These are phyloP conservation scores for Taenioides sp. DNA, from an alignment of 2,797 vertebrate genomes.

Conservation along the genomic window DNA sequence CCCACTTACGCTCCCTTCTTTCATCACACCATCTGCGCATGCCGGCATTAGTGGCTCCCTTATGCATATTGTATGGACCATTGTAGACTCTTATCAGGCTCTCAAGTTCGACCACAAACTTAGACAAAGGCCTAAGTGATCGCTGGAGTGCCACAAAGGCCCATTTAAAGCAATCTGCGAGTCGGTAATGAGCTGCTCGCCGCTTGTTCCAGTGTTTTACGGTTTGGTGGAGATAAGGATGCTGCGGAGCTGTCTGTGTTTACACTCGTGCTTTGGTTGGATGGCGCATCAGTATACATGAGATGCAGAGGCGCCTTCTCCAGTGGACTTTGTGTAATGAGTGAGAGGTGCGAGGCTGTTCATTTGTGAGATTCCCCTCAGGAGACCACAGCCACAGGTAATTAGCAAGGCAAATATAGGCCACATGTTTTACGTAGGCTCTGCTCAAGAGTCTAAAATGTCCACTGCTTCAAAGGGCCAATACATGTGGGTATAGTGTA, in stretches of 20 bases:
- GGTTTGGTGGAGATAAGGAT: slow-evolving; percentile 22
- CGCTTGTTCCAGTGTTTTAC: slow-evolving; percentile 32
- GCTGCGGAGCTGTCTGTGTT: slow-evolving; percentile 30
- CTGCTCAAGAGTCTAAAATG: slow-evolving; percentile 34
- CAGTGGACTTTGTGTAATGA: slow-evolving; percentile 54
- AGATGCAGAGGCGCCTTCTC: slow-evolving; percentile 46
- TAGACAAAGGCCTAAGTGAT: slow-evolving; percentile 37
- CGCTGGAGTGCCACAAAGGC: slow-evolving; percentile 37
- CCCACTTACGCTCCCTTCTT: slow-evolving; percentile 1
- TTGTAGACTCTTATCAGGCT: slow-evolving; percentile 34
- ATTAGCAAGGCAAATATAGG: slow-evolving; percentile 67
- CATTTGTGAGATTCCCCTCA: slow-evolving; percentile 38
- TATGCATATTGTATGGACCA: slow-evolving; percentile 32
- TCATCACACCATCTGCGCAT: slow-evolving; percentile 28
- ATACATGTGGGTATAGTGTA: no score
- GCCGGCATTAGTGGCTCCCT: slow-evolving; percentile 24
- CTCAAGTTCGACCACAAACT: slow-evolving; percentile 47
- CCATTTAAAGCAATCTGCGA: slow-evolving; percentile 31
- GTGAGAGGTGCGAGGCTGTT: slow-evolving; percentile 27
- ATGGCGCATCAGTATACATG: slow-evolving; percentile 50
- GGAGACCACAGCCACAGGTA: slow-evolving; percentile 38
- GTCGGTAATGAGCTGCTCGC: slow-evolving; percentile 43
- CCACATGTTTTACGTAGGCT: slow-evolving; percentile 33
- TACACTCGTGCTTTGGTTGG: slow-evolving; percentile 22
- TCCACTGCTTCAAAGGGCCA: slow-evolving; percentile 2